Base-by-base conservation (phyloP, 1,140 invertebrate genomes). In the Eupeodes corollae region DNA sequence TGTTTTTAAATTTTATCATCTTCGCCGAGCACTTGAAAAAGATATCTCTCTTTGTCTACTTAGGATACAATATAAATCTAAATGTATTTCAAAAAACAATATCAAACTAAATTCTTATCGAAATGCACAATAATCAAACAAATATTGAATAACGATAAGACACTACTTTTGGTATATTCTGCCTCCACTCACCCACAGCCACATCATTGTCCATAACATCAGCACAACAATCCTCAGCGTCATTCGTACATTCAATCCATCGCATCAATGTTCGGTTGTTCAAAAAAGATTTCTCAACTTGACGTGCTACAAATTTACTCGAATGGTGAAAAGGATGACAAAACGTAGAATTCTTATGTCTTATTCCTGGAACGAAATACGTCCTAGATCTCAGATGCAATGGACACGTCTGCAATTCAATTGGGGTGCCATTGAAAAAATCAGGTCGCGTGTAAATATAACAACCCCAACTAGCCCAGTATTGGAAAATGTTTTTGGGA, bases 191-290 rank as follows among this genome's bases (percentile, higher is more conserved):
- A 26, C 21, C 21, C 3, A 26, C 21, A 26, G 21, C 42, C 18
- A 12, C 26, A 26, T 43, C 19, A 35, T 35, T 41, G 5, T 26
- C 12, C 50, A 52, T 55, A 2, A 32, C 15, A 34, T 49, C 50
- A 16, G 50, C 15, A 46, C 57, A 61, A 26, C 59, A 61, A 1
- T 46, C 34, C 26, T 46, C 47, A n/a, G 57, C 52, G 5, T 48
- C 50, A 8, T 46, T 34, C 10, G 43, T 38, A 48, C 59, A 61
- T n/a, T 46, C 32, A 5, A 44, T 37, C 59, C 59, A 61, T 48
- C 54, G 55, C 1, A 50, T n/a, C 6, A 50, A 48, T 5, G 34
- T 39, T 3, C 30, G n/a, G 6, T 46, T 47, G 13, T 13, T n/a
- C 13, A 8, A 3, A 21, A 43, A 43, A 2, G 18, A n/a, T 15